Conservation (phyloP, 2,888 invertebrate species). For the Agrypnus murinus region DNA sequence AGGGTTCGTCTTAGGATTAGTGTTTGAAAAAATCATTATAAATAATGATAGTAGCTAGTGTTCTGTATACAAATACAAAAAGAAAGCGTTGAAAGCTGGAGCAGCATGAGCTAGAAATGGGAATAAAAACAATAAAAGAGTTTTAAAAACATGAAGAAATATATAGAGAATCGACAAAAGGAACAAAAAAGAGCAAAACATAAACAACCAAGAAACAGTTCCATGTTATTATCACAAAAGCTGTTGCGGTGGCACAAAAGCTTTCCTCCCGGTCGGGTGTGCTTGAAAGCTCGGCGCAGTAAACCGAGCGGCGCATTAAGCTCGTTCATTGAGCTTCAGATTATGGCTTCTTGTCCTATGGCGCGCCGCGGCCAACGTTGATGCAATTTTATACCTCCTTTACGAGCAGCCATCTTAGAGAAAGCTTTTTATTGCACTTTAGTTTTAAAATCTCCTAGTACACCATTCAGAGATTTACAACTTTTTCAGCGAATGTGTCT, state of each 20-base stretch:
- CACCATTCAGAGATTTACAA: constrained; percentile 24
- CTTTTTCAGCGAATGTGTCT: background rate
- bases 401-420: constrained; percentile 68
- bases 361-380: constrained; percentile 64
- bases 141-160: constrained; percentile 17
- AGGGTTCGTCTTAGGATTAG: background rate
- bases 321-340: constrained; percentile 67
- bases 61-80: too few species aligned
- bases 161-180: constrained; percentile 22
- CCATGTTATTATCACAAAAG: constrained; percentile 67
- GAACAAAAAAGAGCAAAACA: constrained; percentile 60
- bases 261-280: constrained; percentile 61
- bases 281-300: constrained; percentile 67
- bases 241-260: constrained; percentile 66
- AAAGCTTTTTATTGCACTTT: constrained; percentile 55
- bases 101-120: constrained; percentile 1
- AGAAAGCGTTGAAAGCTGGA: too few species aligned
- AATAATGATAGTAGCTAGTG: too few species aligned
- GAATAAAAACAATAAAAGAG: constrained; percentile 26
- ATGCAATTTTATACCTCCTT: constrained; percentile 67
- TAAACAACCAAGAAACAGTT: constrained; percentile 66
- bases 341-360: constrained; percentile 68
- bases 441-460: constrained; percentile 34
- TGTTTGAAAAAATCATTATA: background rate
- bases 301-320: constrained; percentile 68